Evolutionary conservation across 2,113 vertebrate species (phyloP).

Genomic region (Sphyrna mokarran): DNA sequence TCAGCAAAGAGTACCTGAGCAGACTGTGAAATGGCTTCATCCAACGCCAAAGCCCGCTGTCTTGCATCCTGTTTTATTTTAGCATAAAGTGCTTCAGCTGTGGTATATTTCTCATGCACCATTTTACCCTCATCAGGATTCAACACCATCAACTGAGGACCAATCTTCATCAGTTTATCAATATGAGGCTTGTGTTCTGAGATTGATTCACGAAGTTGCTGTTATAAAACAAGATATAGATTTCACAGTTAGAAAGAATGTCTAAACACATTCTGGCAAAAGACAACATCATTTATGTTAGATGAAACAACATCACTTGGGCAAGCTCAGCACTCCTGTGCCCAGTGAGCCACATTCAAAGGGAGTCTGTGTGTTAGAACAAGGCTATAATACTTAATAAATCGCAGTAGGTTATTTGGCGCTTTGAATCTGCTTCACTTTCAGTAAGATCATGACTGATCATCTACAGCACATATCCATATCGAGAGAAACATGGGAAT

Average conservation of each 20-base stretch:
- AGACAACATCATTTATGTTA: background rate
- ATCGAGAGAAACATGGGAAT: too few relatives aligned
- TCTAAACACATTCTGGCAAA: background rate
- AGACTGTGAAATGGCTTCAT: constrained; percentile 88
- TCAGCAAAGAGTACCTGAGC: constrained; percentile 68
- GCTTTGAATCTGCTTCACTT: background rate
- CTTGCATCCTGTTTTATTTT: constrained; percentile 89
- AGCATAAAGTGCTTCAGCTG: constrained; percentile 69
- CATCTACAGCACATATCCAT: background rate
- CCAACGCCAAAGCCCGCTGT: constrained; percentile 70
- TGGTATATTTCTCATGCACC: constrained; percentile 70
- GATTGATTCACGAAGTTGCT: constrained; percentile 91
- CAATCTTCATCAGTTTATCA: constrained; percentile 94
- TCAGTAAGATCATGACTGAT: background rate
- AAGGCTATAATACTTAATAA: background rate
- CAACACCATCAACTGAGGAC: constrained; percentile 82
- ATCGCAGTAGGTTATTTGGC: background rate
- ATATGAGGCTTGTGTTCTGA: constrained; percentile 96
- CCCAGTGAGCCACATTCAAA: background rate
- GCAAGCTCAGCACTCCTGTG: background rate
- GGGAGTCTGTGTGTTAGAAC: background rate
- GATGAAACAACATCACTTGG: background rate
- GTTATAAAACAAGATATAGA: constrained; percentile 35
- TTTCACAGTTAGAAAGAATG: background rate
- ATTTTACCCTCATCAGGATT: constrained; percentile 77